Conservation (phyloP, 2,888 invertebrate genomes). For the Aquatica leii region DNA sequence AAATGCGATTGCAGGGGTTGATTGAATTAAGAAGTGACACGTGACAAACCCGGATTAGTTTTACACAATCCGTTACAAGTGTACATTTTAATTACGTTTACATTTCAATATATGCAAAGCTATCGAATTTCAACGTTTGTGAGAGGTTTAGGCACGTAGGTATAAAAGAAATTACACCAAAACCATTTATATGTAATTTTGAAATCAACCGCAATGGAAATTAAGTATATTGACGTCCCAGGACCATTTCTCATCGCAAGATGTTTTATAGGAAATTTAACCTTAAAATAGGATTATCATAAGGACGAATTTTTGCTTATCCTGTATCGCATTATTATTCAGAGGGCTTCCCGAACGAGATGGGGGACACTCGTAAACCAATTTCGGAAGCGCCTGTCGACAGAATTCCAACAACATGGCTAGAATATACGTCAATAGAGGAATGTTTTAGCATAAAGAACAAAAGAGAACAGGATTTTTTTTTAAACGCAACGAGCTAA, state of each 20-base stretch:
- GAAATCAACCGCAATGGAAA: slow-evolving; percentile 31
- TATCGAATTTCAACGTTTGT: slow-evolving; percentile 3
- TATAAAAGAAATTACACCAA: slow-evolving; percentile 20
- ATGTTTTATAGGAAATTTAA: slow-evolving; percentile 9
- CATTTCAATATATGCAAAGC: slow-evolving; percentile 12
- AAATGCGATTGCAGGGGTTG: slow-evolving; percentile 29
- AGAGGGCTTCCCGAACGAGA: slow-evolving; percentile 36
- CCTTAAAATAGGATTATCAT: slow-evolving; percentile 17
- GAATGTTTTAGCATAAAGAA: slow-evolving; percentile 29
- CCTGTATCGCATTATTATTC: slow-evolving; percentile 33
- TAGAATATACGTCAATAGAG: slow-evolving; percentile 31
- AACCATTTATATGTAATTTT: slow-evolving; percentile 26
- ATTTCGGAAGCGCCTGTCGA: slow-evolving; percentile 38
- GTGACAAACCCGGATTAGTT: slow-evolving; percentile 19
- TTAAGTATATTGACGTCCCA: slow-evolving; percentile 30
- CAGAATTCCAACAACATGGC: slow-evolving; percentile 38
- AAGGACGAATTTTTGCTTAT: slow-evolving; percentile 26
- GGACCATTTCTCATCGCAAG: slow-evolving; percentile 20
- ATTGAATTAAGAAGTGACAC: slow-evolving; percentile 36
- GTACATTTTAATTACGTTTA: slow-evolving; percentile 25
- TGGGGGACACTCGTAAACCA: slow-evolving; percentile 40
- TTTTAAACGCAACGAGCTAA: background rate
- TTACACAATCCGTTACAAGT: slow-evolving; percentile 6
- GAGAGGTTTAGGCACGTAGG: background rate
- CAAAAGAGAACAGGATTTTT: slow-evolving; percentile 17